Evolutionary conservation across 2,113 vertebrate genomes (phyloP), one percentile per base, ranked within the genome.

Genomic region (Podarcis raffonei): DNA sequence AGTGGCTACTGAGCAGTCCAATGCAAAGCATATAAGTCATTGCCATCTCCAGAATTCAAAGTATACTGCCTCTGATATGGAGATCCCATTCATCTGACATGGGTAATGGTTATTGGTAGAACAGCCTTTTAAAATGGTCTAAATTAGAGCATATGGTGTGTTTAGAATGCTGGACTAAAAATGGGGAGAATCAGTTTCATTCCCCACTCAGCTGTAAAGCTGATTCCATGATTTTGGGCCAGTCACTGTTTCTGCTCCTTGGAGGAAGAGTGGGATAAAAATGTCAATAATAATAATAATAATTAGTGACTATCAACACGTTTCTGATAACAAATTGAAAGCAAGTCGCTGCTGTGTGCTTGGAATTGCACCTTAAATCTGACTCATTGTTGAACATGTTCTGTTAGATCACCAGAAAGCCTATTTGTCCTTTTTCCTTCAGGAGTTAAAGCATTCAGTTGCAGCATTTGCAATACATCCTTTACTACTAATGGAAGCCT

Each of bases 401-500:
- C 48, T 48, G 48, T 62, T 92, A 89, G 91, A 91, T n/a, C 90
- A 92, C 90, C 37, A 84, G 87, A 87, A 79, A 39, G 8, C 3
- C 25, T 16, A 42, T 93, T 84, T 89, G 92, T 65, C 16, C 1
- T 87, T 88, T 65, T 94, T 91, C 76, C 81, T 93, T 92, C 82
- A 99, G 99, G 99, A 79, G 97, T 98, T 89, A 99, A 99, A 94
- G 98, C 98, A 8, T 99, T 98, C 95, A 98, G 97, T 94, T 99
- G 99, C 92, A 97, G 95, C 7, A 95, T 99, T 48, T 99, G 99
- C 84, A 97, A 95, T 8, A 97, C 98, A 1, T 97, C 98, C 0
- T 99, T 99, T 95, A 99, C 99, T 89, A 99, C 99, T 92, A 99
- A 99, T 27, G 98, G 99, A 87, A 99, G 99, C 96, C 98, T 99